A percentile compares a stretch with the other conserved stretches of the same genome.
Evolutionary conservation across 2,888 invertebrate species (phyloP).

Genomic region (Girardia tigrina): DNA sequence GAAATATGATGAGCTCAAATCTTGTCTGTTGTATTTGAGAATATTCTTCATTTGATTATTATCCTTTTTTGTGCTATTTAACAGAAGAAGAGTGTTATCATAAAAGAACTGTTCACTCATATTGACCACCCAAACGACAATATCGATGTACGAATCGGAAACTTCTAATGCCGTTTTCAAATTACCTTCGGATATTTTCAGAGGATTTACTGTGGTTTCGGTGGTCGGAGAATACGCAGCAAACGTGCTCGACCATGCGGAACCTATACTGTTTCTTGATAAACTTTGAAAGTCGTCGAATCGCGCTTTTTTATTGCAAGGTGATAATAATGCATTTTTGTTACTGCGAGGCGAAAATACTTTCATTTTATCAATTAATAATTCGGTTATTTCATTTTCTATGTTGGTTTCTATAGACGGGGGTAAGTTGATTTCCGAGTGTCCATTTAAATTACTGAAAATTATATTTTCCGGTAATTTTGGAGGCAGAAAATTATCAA

Average conservation of each 20-base stretch:
- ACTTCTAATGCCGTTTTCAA: background rate
- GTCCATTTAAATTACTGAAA: too few relatives aligned
- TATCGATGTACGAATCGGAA: background rate
- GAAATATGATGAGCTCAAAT: background rate
- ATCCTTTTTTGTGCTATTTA: background rate
- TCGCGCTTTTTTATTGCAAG: too few relatives aligned
- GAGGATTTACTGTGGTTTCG: background rate
- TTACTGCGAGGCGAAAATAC: too few relatives aligned
- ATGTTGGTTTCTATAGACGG: too few relatives aligned
- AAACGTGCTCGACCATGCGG: background rate
- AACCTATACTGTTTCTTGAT: background rate
- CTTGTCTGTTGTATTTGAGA: background rate
- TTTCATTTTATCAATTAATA: too few relatives aligned
- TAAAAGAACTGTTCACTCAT: slow-evolving; percentile 19
- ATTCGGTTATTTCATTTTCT: too few relatives aligned
- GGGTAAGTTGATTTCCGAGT: too few relatives aligned
- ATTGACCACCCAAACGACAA: background rate
- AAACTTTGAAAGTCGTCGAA: too few relatives aligned
- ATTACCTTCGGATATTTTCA: background rate
- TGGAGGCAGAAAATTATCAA: too few relatives aligned
- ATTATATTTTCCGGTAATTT: too few relatives aligned
- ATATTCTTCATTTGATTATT: background rate
- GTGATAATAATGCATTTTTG: too few relatives aligned
- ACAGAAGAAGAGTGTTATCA: background rate
- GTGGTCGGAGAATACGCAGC: background rate